phyloP scores from a whole-genome alignment of 2,888 invertebrate species.

The Dolichomitus sp. region DNA sequence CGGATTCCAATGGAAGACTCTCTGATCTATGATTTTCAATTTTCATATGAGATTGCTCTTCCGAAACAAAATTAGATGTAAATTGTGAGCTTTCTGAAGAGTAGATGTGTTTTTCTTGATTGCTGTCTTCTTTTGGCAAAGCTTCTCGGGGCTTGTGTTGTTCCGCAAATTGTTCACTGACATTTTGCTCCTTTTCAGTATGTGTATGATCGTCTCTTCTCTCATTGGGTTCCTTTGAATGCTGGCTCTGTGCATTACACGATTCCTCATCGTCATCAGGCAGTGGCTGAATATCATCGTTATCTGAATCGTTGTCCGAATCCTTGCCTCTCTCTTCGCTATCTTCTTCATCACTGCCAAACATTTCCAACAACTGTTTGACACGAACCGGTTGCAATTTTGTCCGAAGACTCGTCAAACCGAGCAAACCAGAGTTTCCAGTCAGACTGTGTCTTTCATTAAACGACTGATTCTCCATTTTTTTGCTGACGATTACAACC shows the following conservation, averaged over 20 bases:
- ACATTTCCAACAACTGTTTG: constrained; percentile 75
- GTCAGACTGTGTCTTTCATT: constrained; percentile 65
- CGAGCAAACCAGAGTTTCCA: constrained; percentile 58
- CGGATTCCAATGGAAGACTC: background rate
- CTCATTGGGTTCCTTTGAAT: background rate
- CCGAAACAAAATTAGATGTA: constrained; percentile 21
- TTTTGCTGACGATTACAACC: constrained; percentile 37
- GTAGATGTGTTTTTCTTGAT: constrained; percentile 9
- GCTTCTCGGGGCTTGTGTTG: background rate
- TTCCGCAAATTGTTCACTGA: no score
- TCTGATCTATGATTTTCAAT: background rate
- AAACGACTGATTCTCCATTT: constrained; percentile 69
- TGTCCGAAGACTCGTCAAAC: constrained; percentile 35
- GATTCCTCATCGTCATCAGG: constrained; percentile 29
- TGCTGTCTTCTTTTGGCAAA: background rate
- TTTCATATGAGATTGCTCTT: background rate
- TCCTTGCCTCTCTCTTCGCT: constrained; percentile 75
- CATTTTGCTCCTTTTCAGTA: background rate
- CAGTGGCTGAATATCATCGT: constrained; percentile 71
- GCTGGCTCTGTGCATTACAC: background rate
- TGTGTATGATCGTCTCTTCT: background rate
- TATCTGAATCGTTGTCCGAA: constrained; percentile 65
- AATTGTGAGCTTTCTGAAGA: constrained; percentile 26
- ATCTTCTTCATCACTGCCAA: constrained; percentile 77
- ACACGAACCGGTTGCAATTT: constrained; percentile 77